These are phyloP conservation scores for Bryconaethiops microstoma DNA, from an alignment of 2,797 vertebrate genomes.

Conservation along the genomic window DNA sequence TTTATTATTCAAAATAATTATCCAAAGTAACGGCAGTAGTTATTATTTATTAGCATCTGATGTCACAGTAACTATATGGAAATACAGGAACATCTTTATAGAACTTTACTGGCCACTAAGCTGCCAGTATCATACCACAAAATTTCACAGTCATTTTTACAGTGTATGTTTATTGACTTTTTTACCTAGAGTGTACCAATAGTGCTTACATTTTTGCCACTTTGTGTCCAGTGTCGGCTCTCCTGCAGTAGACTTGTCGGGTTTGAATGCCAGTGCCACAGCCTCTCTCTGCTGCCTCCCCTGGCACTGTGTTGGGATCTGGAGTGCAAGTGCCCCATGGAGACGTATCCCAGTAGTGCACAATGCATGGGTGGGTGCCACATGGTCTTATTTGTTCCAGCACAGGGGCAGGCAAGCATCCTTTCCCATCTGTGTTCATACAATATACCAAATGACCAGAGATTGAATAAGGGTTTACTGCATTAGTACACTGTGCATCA, in stretches of 20 bases:
- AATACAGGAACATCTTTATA: neutral
- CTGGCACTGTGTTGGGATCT: constrained; percentile 60
- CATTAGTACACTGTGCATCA: too few relatives aligned
- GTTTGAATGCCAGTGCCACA: constrained; percentile 82
- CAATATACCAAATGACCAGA: neutral
- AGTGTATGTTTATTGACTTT: neutral
- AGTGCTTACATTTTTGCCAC: constrained; percentile 78
- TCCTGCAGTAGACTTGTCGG: constrained; percentile 78
- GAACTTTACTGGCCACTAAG: too few relatives aligned
- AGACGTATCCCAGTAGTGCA: constrained; percentile 79
- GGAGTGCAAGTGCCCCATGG: constrained; percentile 79
- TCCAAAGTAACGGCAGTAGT: neutral
- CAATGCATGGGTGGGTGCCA: constrained; percentile 73
- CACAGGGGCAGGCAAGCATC: constrained; percentile 74
- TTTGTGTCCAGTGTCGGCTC: constrained; percentile 74
- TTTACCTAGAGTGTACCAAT: neutral
- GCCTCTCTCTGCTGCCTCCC: constrained; percentile 62
- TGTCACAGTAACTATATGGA: neutral
- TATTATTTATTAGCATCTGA: neutral
- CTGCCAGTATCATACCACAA: too few relatives aligned
- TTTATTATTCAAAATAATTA: neutral
- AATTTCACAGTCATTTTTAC: too few relatives aligned
- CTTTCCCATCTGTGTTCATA: constrained; percentile 75
- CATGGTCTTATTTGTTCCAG: constrained; percentile 80
- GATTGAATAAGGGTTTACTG: neutral